Evolutionary conservation across 2,888 invertebrate genomes (phyloP), one percentile per base, ranked within the genome.

Genomic region (Uloborus plumipes): DNA sequence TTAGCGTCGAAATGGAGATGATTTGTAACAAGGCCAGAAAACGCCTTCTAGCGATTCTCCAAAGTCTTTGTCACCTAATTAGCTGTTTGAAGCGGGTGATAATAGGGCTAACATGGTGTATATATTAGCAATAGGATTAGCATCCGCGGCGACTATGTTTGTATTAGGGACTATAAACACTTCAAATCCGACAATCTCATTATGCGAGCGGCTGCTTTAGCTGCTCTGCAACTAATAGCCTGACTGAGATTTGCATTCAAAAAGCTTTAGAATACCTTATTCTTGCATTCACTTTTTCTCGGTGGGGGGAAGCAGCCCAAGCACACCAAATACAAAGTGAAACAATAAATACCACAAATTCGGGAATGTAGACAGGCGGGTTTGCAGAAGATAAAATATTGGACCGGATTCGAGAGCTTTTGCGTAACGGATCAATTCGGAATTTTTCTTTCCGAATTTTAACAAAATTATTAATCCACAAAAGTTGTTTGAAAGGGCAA

Each of bases 51-150:
- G 80, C 66, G 69, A 74, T 74, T 69, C 61, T 64, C 62, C 58
- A 65, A 78, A 81, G 73, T 81, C 80, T 81, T 81, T 81, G 80
- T 81, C 80, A 81, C 80, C 80, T 81, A 81, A 81, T 81, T 81
- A 81, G 80, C 80, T 70, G 70, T 69, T 74, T 81, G 61, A 81
- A 81, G 70, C 80, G 74, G 80, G 80, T 81, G 80, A 81, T 81
- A 81, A 81, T 81, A 81, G 80, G 69, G 80, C 69, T 62, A 74
- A 81, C 80, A 70, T 81, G 80, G 80, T 81, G 80, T 81, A 81
- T 81, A 81, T 74, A 81, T 81, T 81, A 81, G 80, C 80, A 81
- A 81, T 81, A 81, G 80, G 74, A 81, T 81, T 81, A 81, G 74
- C 80, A 81, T 81, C 70, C 64, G 74, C 69, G 50, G 80, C 74